A percentile compares a stretch with the other conserved stretches of the same genome.
These are phyloP conservation scores for Neoarius graeffei DNA, from an alignment of 2,113 vertebrate genomes.

Conservation along the genomic window DNA sequence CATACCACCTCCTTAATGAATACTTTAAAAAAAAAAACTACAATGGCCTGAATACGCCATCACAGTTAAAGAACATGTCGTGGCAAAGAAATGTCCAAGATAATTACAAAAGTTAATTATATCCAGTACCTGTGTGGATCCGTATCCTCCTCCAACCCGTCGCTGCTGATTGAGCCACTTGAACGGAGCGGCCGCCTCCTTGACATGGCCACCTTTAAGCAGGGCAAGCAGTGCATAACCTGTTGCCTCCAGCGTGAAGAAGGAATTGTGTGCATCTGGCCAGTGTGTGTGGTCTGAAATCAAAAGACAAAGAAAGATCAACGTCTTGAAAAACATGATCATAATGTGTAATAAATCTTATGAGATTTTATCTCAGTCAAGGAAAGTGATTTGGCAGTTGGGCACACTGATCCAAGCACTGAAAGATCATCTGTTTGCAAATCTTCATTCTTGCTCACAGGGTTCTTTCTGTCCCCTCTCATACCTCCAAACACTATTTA, in stretches of 20 bases:
- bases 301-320: not conserved
- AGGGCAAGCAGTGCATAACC: conserved; percentile 75
- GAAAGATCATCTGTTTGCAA: not conserved
- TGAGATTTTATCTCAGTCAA: not conserved
- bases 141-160: conserved; percentile 66
- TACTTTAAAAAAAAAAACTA: too few species aligned
- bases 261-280: conserved; percentile 56
- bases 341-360: not conserved
- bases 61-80: too few species aligned
- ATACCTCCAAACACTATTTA: not conserved
- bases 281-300: conserved; percentile 63
- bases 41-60: too few species aligned
- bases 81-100: too few species aligned
- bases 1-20: too few species aligned
- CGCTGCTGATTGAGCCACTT: conserved; percentile 72
- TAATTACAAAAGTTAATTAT: too few species aligned
- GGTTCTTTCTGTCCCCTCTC: not conserved
- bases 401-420: not conserved
- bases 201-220: conserved; percentile 58
- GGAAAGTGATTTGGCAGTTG: not conserved
- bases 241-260: conserved; percentile 70
- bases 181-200: conserved; percentile 59
- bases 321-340: not conserved
- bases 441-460: not conserved
- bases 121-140: conserved; percentile 73